Evolutionary conservation across 2,797 vertebrate species (phyloP).

Genomic region (Acanthis flammea): DNA sequence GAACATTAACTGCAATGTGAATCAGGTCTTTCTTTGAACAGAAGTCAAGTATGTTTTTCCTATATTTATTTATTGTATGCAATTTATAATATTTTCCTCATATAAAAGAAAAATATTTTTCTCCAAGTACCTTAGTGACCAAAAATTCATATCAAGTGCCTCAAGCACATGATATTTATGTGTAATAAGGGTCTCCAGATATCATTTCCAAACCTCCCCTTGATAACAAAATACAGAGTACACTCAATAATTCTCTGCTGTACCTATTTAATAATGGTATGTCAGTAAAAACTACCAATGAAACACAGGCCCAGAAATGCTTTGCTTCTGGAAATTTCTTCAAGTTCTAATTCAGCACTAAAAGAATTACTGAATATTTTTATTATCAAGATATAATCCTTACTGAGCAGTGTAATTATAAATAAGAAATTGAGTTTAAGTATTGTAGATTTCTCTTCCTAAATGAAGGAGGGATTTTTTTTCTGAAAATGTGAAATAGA

Average conservation of each 20-base stretch:
- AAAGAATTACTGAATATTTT: background rate
- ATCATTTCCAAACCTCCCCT: background rate
- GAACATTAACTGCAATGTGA: background rate
- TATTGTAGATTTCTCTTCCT: background rate
- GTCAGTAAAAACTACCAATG: background rate
- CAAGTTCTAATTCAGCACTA: background rate
- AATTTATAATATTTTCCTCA: background rate
- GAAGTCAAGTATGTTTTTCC: background rate
- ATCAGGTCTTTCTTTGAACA: background rate
- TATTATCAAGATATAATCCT: background rate
- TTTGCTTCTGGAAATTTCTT: background rate
- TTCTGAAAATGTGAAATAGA: background rate
- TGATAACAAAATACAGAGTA: background rate
- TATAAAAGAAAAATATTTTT: background rate
- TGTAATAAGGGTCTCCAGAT: background rate
- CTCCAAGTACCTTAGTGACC: background rate
- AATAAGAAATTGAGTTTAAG: background rate
- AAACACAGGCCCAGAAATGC: background rate
- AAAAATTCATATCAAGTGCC: background rate
- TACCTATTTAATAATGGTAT: background rate
- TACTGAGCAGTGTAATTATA: background rate
- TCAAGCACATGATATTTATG: background rate
- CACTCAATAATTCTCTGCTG: background rate
- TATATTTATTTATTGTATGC: background rate
- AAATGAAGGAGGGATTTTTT: background rate